phyloP scores from a whole-genome alignment of 2,888 invertebrate genomes.

The Altica lythri region DNA sequence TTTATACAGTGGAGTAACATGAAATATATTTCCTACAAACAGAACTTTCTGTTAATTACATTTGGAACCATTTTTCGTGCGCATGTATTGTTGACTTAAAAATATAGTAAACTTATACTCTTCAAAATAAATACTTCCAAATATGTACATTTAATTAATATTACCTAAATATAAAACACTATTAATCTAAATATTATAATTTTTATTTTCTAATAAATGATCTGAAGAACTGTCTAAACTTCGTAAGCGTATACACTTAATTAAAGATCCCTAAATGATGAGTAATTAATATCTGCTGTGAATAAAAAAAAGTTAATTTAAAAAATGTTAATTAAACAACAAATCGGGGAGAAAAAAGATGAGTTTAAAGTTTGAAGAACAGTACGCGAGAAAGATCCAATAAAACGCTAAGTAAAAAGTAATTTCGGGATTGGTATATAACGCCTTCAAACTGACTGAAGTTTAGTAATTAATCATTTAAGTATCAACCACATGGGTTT shows the following conservation, averaged over 20 bases:
- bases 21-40: too few species aligned
- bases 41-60: too few species aligned
- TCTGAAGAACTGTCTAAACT: constrained; percentile 4
- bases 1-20: too few species aligned
- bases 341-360: not conserved
- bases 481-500: constrained; percentile 11
- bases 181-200: too few species aligned
- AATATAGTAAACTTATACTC: too few species aligned
- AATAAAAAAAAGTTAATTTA: constrained; percentile 41
- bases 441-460: constrained; percentile 11
- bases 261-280: constrained; percentile 42
- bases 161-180: too few species aligned
- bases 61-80: too few species aligned
- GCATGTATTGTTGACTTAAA: too few species aligned
- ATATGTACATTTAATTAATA: too few species aligned
- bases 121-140: too few species aligned
- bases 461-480: constrained; percentile 10
- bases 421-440: constrained; percentile 8
- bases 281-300: constrained; percentile 42
- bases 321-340: constrained; percentile 42
- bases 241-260: constrained; percentile 26
- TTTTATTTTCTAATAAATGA: too few species aligned
- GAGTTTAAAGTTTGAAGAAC: constrained; percentile 2
- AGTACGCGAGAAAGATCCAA: constrained; percentile 4
- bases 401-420: constrained; percentile 6